phyloP scores from a whole-genome alignment of 1,140 invertebrate genomes.

The Drepana arcuata region DNA sequence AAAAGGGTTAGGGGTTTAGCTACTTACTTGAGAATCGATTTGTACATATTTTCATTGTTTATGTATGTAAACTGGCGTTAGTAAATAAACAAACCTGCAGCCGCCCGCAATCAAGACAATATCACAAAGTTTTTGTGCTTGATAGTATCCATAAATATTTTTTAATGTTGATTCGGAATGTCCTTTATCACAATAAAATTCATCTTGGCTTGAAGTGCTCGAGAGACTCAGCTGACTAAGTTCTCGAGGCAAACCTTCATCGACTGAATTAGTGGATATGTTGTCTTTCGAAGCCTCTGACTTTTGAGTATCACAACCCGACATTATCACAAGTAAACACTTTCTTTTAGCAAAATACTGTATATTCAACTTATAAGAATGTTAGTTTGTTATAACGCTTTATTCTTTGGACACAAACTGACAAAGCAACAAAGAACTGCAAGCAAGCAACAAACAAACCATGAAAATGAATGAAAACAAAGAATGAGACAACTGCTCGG shows the following conservation, averaged over 20 bases:
- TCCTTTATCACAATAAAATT: slow-evolving; percentile 83
- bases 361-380: no score
- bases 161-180: slow-evolving; percentile 86
- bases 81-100: slow-evolving; percentile 68
- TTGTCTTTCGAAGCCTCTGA: slow-evolving; percentile 52
- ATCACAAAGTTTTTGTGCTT: slow-evolving; percentile 85
- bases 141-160: slow-evolving; percentile 86
- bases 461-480: no score
- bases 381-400: no score
- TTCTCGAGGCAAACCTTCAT: slow-evolving; percentile 71
- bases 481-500: no score
- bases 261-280: slow-evolving; percentile 57
- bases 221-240: slow-evolving; percentile 72
- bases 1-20: no score
- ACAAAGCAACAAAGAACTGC: no score
- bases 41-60: no score
- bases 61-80: slow-evolving; percentile 1
- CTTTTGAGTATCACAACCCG: slow-evolving; percentile 52
- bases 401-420: no score
- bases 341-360: no score
- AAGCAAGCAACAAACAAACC: no score
- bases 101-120: slow-evolving; percentile 83
- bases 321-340: no score
- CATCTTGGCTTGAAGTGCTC: slow-evolving; percentile 74
- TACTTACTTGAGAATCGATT: no score